These are phyloP conservation scores for Deroptyus accipitrinus DNA, from an alignment of 2,113 vertebrate genomes.

Conservation along the genomic window DNA sequence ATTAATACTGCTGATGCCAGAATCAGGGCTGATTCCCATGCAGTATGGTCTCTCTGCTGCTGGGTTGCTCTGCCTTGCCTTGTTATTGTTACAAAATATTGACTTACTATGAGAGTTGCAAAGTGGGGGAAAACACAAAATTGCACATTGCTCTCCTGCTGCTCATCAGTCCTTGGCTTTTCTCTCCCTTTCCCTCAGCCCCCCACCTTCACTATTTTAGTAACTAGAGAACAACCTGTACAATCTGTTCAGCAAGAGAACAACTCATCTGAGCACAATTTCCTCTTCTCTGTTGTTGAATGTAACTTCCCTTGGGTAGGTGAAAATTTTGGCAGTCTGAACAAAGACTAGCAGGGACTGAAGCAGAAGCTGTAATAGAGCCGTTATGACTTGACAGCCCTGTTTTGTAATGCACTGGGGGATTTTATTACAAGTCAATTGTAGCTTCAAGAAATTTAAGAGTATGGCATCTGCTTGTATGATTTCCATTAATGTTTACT, in stretches of 20 bases:
- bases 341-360: background rate
- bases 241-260: background rate
- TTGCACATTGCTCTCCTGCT: background rate
- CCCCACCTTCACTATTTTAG: background rate
- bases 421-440: slow-evolving; percentile 32
- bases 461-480: background rate
- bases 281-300: background rate
- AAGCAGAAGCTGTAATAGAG: slow-evolving; percentile 60
- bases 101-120: accelerated
- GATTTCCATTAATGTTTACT: slow-evolving; percentile 3
- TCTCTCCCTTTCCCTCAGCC: background rate
- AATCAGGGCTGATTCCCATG: background rate
- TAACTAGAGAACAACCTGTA: background rate
- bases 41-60: background rate
- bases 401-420: slow-evolving; percentile 10
- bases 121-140: background rate
- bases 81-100: background rate
- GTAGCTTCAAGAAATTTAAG: slow-evolving; percentile 40
- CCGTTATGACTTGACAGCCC: slow-evolving; percentile 51
- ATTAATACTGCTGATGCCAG: background rate
- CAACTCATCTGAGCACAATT: background rate
- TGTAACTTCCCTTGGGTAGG: background rate
- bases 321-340: slow-evolving; percentile 13
- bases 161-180: background rate
- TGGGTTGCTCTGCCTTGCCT: background rate